phyloP scores from a whole-genome alignment of 2,113 vertebrate genomes.

The Silurus glanis region DNA sequence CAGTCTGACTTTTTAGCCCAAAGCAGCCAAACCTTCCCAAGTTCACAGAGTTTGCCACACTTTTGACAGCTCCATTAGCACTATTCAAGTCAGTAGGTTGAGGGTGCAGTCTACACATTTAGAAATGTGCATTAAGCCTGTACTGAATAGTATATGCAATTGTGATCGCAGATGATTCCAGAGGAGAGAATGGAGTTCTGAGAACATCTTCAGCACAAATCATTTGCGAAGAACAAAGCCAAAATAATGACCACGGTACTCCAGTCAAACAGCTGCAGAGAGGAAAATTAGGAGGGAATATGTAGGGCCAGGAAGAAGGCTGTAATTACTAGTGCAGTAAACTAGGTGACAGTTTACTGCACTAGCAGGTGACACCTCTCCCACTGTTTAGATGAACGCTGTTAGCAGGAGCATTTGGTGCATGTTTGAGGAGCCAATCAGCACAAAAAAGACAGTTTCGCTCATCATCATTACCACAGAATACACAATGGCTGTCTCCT shows the following conservation, averaged over 20 bases:
- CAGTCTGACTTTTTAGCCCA: not conserved
- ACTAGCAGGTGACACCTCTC: constrained; percentile 29
- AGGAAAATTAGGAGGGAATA: constrained; percentile 6
- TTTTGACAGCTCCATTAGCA: not conserved
- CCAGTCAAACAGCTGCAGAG: not conserved
- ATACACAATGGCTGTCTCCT: constrained; percentile 34
- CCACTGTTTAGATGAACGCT: constrained; percentile 25
- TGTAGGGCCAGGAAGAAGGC: not conserved
- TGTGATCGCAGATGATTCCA: not conserved
- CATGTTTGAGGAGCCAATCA: constrained; percentile 24
- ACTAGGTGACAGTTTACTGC: not conserved
- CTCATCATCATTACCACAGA: constrained; percentile 29
- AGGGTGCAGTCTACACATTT: not conserved
- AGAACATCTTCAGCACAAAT: not conserved
- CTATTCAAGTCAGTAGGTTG: not conserved
- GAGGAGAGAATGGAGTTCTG: not conserved
- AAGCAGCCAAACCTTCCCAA: not conserved
- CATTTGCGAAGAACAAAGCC: constrained; percentile 28
- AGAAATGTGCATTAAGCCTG: not conserved
- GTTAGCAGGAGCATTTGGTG: constrained; percentile 33
- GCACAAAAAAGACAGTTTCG: constrained; percentile 4
- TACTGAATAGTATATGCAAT: not conserved
- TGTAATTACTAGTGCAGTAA: constrained; percentile 28
- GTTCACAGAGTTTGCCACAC: not conserved
- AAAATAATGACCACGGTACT: not conserved